Evolutionary conservation across 1,140 invertebrate genomes (phyloP).

Genomic region (Pachyrhynchus sulphureomaculatus): DNA sequence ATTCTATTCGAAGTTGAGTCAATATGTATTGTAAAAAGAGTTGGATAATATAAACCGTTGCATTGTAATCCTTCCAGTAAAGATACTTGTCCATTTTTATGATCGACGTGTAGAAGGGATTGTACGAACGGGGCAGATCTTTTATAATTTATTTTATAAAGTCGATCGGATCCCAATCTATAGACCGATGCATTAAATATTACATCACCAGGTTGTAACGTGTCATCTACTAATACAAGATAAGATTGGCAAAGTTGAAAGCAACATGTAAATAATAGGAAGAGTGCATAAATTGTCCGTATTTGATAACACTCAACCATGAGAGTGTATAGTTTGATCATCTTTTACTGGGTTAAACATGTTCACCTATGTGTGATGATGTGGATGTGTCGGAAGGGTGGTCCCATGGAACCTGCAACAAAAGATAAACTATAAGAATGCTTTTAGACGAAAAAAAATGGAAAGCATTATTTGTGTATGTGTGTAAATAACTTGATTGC

Average conservation of each 20-base stretch:
- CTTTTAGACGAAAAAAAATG: too few species aligned
- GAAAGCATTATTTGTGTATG: too few species aligned
- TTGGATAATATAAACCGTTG: conserved; percentile 78
- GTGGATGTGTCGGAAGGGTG: background rate
- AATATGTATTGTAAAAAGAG: conserved; percentile 81
- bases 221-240: conserved; percentile 71
- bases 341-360: conserved; percentile 35
- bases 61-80: conserved; percentile 73
- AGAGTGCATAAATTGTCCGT: conserved; percentile 19
- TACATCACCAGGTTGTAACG: conserved; percentile 64
- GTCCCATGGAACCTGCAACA: conserved; percentile 12
- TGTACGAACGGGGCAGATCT: conserved; percentile 79
- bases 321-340: conserved; percentile 35
- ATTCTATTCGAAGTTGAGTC: conserved; percentile 79
- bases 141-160: conserved; percentile 74
- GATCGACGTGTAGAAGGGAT: conserved; percentile 73
- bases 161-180: conserved; percentile 68
- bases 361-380: conserved; percentile 1
- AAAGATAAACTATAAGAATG: background rate
- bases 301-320: conserved; percentile 32
- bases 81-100: conserved; percentile 71
- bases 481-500: too few species aligned
- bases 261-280: conserved; percentile 34
- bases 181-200: conserved; percentile 81
- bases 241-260: conserved; percentile 52